phyloP scores from a whole-genome alignment of 2,888 invertebrate genomes.

The Buathra laborator region DNA sequence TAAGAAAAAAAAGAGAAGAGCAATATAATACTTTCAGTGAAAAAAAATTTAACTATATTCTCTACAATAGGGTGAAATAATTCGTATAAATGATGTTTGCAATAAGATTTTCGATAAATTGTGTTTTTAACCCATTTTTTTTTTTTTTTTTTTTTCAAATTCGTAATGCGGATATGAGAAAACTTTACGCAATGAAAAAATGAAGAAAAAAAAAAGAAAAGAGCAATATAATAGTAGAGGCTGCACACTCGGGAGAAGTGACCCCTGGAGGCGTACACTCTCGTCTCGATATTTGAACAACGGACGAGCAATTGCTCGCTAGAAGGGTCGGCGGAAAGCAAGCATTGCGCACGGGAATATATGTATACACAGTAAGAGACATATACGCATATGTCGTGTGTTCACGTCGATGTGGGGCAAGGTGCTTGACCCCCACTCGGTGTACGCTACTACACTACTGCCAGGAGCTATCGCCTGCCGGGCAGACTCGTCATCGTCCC shows the following conservation, averaged over 20 bases:
- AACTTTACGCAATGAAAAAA: conserved; percentile 10
- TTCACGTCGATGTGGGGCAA: conserved; percentile 61
- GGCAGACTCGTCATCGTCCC: conserved; percentile 51
- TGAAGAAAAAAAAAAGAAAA: conserved; percentile 1
- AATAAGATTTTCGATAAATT: neutral
- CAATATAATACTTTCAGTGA: neutral
- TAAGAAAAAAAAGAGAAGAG: neutral
- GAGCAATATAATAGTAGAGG: conserved; percentile 4
- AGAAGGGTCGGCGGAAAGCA: conserved; percentile 41
- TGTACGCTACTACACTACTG: conserved; percentile 22
- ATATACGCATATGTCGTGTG: conserved; percentile 8
- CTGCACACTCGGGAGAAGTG: conserved; percentile 15
- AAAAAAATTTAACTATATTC: too few relatives aligned
- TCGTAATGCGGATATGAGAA: neutral
- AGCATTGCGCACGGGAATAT: conserved; percentile 23
- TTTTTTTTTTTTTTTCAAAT: too few relatives aligned
- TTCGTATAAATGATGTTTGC: neutral
- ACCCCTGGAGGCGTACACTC: conserved; percentile 22
- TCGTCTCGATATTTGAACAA: conserved; percentile 63
- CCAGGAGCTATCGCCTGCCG: conserved; percentile 47
- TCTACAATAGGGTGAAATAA: neutral
- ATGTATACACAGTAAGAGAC: conserved; percentile 7
- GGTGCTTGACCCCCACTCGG: conserved; percentile 64
- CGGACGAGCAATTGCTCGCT: conserved; percentile 53
- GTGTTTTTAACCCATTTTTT: neutral